These are phyloP conservation scores for Notolabrus celidotus DNA, from an alignment of 2,797 vertebrate species.

Conservation along the genomic window DNA sequence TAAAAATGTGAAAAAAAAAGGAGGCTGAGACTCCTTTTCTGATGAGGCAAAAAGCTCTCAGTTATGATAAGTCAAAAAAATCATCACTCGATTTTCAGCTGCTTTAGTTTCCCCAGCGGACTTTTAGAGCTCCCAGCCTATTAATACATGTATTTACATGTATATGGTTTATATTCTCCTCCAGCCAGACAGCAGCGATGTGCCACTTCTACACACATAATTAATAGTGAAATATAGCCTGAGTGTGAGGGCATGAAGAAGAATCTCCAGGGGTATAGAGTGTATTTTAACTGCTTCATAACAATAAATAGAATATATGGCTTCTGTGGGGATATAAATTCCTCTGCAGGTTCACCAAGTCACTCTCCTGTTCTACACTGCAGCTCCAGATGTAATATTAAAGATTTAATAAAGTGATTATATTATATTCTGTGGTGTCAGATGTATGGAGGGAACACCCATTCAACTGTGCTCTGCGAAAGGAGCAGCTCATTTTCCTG, in stretches of 20 bases:
- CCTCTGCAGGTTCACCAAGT: slow-evolving; percentile 33
- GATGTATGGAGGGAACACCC: slow-evolving; percentile 12
- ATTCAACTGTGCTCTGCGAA: slow-evolving; percentile 15
- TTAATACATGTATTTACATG: slow-evolving; percentile 50
- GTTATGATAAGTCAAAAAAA: slow-evolving; percentile 9
- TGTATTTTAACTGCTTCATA: slow-evolving; percentile 44
- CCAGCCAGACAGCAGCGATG: slow-evolving; percentile 21
- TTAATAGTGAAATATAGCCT: slow-evolving; percentile 54
- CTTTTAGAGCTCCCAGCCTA: slow-evolving; percentile 15
- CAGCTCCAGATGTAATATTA: slow-evolving; percentile 45
- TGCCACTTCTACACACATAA: slow-evolving; percentile 33
- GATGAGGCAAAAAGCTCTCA: slow-evolving; percentile 34
- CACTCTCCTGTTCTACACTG: slow-evolving; percentile 2
- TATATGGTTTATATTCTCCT: slow-evolving; percentile 46
- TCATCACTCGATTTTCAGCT: slow-evolving; percentile 42
- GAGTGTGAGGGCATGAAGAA: slow-evolving; percentile 29
- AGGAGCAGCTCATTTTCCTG: slow-evolving; percentile 16
- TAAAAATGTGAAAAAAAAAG: slow-evolving; percentile 60
- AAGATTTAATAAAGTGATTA: slow-evolving; percentile 48
- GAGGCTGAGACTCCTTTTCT: slow-evolving; percentile 48
- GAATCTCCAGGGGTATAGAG: slow-evolving; percentile 31
- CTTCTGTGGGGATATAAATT: slow-evolving; percentile 38
- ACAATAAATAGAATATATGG: slow-evolving; percentile 45
- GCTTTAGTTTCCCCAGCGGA: slow-evolving; percentile 17
- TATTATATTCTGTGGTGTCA: slow-evolving; percentile 42